phyloP scores from a whole-genome alignment of 2,797 vertebrate species.

The Lates japonicus region DNA sequence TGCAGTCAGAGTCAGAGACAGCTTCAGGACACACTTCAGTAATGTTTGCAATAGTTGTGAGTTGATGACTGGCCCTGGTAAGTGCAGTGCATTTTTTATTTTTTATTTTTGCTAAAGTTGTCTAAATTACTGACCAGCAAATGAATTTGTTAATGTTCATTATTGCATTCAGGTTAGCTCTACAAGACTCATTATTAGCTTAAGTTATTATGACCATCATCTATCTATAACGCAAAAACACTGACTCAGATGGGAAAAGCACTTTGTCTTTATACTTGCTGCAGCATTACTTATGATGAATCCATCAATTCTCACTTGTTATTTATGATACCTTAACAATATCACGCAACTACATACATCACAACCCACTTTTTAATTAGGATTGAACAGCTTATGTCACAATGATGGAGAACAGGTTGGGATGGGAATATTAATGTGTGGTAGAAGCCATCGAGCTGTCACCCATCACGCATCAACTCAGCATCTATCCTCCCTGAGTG shows the following conservation, averaged over 20 bases:
- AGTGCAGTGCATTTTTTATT: too few relatives aligned
- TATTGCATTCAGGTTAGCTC: too few relatives aligned
- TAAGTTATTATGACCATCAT: too few relatives aligned
- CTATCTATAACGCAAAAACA: too few relatives aligned
- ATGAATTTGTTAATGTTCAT: too few relatives aligned
- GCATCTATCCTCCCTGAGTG: constrained; percentile 28
- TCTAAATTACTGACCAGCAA: too few relatives aligned
- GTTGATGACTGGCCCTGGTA: too few relatives aligned
- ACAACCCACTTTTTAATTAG: constrained; percentile 59
- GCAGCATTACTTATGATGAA: constrained; percentile 40
- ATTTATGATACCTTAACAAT: constrained; percentile 54
- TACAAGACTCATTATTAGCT: too few relatives aligned
- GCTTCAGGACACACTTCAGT: too few relatives aligned
- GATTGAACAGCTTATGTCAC: constrained; percentile 48
- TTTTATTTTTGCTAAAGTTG: too few relatives aligned
- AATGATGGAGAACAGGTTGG: constrained; percentile 36
- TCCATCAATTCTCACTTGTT: constrained; percentile 46
- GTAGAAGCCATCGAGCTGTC: constrained; percentile 20
- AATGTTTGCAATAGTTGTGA: too few relatives aligned
- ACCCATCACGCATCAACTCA: constrained; percentile 34
- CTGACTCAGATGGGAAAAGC: not conserved
- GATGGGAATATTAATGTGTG: constrained; percentile 45
- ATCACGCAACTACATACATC: constrained; percentile 42
- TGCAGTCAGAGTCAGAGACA: too few relatives aligned
- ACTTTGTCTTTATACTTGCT: not conserved